A percentile compares a stretch with the other conserved stretches of the same genome.
These are phyloP conservation scores for Empis stercorea DNA, from an alignment of 2,888 invertebrate genomes.

Conservation along the genomic window DNA sequence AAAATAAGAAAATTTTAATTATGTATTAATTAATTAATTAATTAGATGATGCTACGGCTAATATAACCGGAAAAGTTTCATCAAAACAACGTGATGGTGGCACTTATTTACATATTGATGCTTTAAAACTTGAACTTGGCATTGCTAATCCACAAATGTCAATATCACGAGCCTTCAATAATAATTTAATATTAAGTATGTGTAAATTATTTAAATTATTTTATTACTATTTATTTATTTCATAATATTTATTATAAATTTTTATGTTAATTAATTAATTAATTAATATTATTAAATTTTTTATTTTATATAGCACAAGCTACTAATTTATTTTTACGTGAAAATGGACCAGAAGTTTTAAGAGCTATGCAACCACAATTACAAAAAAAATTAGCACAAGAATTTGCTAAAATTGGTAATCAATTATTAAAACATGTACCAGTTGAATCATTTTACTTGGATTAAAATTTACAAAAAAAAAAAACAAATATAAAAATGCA, in stretches of 20 bases:
- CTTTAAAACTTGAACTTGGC: conserved; percentile 44
- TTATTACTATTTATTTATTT: conserved; percentile 3
- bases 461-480: conserved; percentile 15
- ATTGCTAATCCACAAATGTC: conserved; percentile 50
- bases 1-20: not conserved
- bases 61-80: conserved; percentile 46
- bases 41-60: conserved; percentile 44
- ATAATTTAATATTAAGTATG: conserved; percentile 57
- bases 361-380: conserved; percentile 56
- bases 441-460: conserved; percentile 41
- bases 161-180: conserved; percentile 53
- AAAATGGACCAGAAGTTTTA: conserved; percentile 55
- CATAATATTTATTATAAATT: not conserved
- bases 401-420: conserved; percentile 52
- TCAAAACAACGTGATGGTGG: conserved; percentile 35
- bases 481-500: too few species aligned
- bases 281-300: not conserved
- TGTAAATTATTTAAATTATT: conserved; percentile 13
- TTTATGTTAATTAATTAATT: not conserved
- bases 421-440: conserved; percentile 51
- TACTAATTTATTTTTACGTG: conserved; percentile 54
- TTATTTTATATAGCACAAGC: conserved; percentile 46
- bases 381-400: conserved; percentile 46
- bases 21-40: not conserved
- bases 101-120: conserved; percentile 48